Evolutionary conservation across 2,888 invertebrate species (phyloP), one percentile per base, ranked within the genome.

Genomic region (Globia sparganii): DNA sequence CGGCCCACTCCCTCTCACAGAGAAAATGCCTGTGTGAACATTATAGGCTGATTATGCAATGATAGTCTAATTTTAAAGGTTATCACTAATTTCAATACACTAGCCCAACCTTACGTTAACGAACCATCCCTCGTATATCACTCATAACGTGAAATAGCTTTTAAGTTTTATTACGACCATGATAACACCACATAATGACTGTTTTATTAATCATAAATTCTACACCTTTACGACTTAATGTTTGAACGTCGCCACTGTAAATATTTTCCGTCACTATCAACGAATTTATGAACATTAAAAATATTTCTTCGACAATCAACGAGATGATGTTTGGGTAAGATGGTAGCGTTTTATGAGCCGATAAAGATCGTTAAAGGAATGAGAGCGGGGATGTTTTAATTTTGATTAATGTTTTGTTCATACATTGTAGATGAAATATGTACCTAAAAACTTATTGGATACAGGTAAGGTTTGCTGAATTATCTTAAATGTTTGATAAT

Each of bases 121-220:
- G 46, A 77, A 69, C 71, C 65, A 77, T 68, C 73, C 81, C 75
- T 59, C 46, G 28, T 70, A 80, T 75, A 85, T 81, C 75, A 79
- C 34, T 73, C 68, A 81, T 78, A 86, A 88, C 69, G 71, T 80
- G 77, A 83, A 86, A 83, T 86, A 80, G 82, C 87, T 87, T 88
- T 86, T 78, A 86, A 87, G 75, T 83, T 87, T 86, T 88, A 87
- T 88, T 83, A 84, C 72, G 56, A 66, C 86, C 84, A 82, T 82
- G 89, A 89, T 89, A 88, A 81, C 84, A 81, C 75, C 85, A 62
- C 85, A 72, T 87, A 86, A 90, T 85, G 87, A 87, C 80, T 62
- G 70, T 84, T 90, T 92, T 92, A 92, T 92, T 88, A 91, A 91
- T 90, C 91, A 90, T 93, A 93, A 93, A 92, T 92, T 91, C 87